Conservation (phyloP, 2,113 vertebrate genomes). For the Tragelaphus scriptus region DNA sequence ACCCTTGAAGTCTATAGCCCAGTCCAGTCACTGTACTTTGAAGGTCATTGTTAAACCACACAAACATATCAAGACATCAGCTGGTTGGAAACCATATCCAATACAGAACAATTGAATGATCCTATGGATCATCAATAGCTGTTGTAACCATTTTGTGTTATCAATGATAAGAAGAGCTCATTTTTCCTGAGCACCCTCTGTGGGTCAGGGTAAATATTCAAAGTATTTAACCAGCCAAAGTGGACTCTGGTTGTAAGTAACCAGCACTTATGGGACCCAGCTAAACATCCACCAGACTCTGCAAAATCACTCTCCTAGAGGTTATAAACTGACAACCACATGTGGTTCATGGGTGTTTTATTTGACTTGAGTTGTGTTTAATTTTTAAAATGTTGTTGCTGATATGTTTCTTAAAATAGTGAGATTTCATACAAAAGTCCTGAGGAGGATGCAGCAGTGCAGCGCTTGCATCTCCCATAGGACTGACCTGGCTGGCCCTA, state of each 20-base stretch:
- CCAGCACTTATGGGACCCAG: not conserved
- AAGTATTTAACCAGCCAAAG: not conserved
- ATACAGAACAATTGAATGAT: not conserved
- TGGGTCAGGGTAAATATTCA: not conserved
- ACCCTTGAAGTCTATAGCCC: not conserved
- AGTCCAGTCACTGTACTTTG: not conserved
- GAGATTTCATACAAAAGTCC: not conserved
- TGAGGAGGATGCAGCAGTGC: fast-evolving
- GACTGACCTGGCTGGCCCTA: not conserved
- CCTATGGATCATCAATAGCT: not conserved
- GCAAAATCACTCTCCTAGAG: not conserved
- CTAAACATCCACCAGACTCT: not conserved
- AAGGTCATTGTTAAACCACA: not conserved
- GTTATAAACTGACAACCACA: not conserved
- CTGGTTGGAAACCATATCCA: not conserved
- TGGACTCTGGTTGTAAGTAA: not conserved
- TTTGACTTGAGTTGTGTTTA: not conserved
- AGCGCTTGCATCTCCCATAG: too few species aligned
- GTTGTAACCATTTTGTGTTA: not conserved
- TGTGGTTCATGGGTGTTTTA: not conserved
- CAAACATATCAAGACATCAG: not conserved
- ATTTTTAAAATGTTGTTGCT: constrained; percentile 19
- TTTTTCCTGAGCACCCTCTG: not conserved
- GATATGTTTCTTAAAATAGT: not conserved
- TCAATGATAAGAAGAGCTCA: not conserved